Base-by-base conservation (phyloP, 2,888 invertebrate species). In the Drosophila aldrichi region DNA sequence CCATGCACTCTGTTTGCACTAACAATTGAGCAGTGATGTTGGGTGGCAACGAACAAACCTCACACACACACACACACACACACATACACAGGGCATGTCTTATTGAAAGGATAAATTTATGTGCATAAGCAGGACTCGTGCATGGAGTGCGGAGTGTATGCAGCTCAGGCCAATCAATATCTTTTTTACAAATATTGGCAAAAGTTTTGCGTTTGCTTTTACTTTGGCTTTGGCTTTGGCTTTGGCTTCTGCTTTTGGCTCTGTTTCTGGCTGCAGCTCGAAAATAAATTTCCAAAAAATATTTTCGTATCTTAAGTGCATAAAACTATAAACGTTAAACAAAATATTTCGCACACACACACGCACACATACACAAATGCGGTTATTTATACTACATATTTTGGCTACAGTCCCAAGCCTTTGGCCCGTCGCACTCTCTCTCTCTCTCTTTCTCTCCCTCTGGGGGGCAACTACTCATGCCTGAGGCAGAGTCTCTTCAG, bases 291-390 rank as follows among this genome's bases (percentile, higher is more conserved):
- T 80, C 59, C 84, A 67, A 70, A 81, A 81, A 80, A 82, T 86
- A 89, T 86, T 88, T 86, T 82, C 59, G 76, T 75, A 85, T 88
- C 86, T 88, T 86, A 86, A 86, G 86, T 86, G 86, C 82, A 86
- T 86, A 86, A 86, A 89, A 86, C 89, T 86, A 86, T 86, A 86
- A 88, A 88, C 86, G 86, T 86, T 86, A 86, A 86, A 88, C 86
- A 86, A 86, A 86, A 86, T 86, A 89, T 89, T 85, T 89, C 74
- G 64, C 74, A 74, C 74, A 78, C 63, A 74, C 63, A 74, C 58
- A 49, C 73, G 34, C 46, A 51, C 46, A 55, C 40, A 63, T 34
- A 46, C 25, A 55, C 46, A 79, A 81, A 87, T 84, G 84, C 67
- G 87, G 84, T 89, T 84, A 89, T 89, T 84, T 83, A 79, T 86